phyloP scores from a whole-genome alignment of 2,888 invertebrate genomes.

The Acleris sparsana region DNA sequence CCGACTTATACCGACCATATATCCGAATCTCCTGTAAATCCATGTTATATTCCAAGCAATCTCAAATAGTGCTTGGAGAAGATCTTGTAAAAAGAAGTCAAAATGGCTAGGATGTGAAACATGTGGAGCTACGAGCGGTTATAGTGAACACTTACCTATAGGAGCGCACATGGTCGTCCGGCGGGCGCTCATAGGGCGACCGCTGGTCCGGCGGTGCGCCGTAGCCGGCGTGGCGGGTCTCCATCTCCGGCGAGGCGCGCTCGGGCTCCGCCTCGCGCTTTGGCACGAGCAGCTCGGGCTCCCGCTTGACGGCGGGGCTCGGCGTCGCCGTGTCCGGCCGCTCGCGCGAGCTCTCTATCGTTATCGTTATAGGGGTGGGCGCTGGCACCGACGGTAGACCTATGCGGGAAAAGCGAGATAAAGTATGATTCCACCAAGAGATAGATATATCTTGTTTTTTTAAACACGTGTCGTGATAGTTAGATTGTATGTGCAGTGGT shows the following conservation, averaged over 20 bases:
- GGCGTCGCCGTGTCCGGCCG: slow-evolving; percentile 58
- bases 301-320: slow-evolving; percentile 76
- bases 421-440: too few species aligned
- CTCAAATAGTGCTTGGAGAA: too few species aligned
- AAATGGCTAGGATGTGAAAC: too few species aligned
- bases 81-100: too few species aligned
- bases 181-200: slow-evolving; percentile 87
- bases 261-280: slow-evolving; percentile 87
- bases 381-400: slow-evolving; percentile 40
- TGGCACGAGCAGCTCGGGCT: slow-evolving; percentile 85
- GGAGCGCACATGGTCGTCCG: slow-evolving; percentile 84
- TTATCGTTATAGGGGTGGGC: slow-evolving; percentile 45
- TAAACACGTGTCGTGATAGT: too few species aligned
- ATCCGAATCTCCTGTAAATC: too few species aligned
- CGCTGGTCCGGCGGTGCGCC: slow-evolving; percentile 87
- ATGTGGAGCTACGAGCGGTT: background rate
- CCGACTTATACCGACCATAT: too few species aligned
- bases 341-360: slow-evolving; percentile 43
- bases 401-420: background rate
- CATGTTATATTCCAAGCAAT: too few species aligned
- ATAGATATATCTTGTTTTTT: slow-evolving; percentile 8
- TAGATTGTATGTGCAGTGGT: background rate
- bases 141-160: slow-evolving; percentile 68
- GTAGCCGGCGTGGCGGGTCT: slow-evolving; percentile 86
- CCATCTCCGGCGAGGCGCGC: slow-evolving; percentile 90